These are phyloP conservation scores for Taphrorychus bicolor DNA, from an alignment of 2,888 invertebrate genomes.

Conservation along the genomic window DNA sequence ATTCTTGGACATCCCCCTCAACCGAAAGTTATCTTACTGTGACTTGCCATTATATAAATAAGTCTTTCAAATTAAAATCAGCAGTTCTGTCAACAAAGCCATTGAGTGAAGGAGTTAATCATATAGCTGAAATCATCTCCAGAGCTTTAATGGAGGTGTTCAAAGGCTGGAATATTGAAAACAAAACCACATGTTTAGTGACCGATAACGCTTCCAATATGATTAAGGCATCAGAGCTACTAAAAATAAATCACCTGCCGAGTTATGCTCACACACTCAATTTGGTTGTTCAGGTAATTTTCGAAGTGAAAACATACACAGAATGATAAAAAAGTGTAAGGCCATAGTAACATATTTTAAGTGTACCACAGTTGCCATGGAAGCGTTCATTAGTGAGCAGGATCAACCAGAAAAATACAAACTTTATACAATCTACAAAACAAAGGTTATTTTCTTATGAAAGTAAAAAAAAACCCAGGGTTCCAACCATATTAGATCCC, in stretches of 20 bases:
- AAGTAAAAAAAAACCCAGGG: constrained; percentile 9
- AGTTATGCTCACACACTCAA: constrained; percentile 37
- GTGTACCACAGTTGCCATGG: background rate
- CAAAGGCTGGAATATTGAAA: constrained; percentile 16
- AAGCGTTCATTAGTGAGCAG: background rate
- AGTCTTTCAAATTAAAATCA: constrained; percentile 7
- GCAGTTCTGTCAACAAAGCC: background rate
- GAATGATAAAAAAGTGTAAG: constrained; percentile 26
- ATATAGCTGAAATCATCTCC: constrained; percentile 19
- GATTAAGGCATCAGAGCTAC: constrained; percentile 10
- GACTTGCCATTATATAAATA: constrained; percentile 35
- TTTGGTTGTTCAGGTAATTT: constrained; percentile 26
- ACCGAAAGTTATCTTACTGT: constrained; percentile 26
- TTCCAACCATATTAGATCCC: constrained; percentile 31
- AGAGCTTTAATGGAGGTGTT: constrained; percentile 3
- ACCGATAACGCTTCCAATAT: constrained; percentile 39
- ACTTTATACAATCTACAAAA: constrained; percentile 12
- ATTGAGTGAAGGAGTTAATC: background rate
- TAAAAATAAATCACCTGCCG: constrained; percentile 16
- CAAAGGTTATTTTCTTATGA: constrained; percentile 24
- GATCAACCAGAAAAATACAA: constrained; percentile 2
- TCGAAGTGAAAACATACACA: constrained; percentile 2
- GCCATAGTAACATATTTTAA: constrained; percentile 33
- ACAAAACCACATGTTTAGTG: constrained; percentile 26
- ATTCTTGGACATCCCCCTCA: constrained; percentile 37